phyloP scores from a whole-genome alignment of 2,797 vertebrate genomes.

The Perodicticus potto region DNA sequence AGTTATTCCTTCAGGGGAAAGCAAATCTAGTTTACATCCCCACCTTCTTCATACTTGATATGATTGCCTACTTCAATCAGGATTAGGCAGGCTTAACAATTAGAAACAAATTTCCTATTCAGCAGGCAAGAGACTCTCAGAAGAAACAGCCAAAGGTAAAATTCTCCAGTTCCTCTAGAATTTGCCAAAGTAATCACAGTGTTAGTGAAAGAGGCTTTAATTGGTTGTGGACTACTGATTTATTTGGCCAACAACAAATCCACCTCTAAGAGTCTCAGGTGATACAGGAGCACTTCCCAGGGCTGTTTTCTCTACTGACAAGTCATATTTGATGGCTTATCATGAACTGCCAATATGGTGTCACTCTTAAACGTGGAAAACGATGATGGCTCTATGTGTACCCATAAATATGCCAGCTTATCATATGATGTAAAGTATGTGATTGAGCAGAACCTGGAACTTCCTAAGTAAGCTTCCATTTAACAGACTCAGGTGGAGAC shows the following conservation, averaged over 20 bases:
- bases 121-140: neutral
- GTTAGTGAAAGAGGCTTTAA: neutral
- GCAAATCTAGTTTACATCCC: neutral
- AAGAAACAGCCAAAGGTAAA: neutral
- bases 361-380: neutral
- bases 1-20: conserved; percentile 30
- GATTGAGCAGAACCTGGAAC: neutral
- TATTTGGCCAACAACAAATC: neutral
- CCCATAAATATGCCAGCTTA: neutral
- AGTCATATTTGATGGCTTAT: neutral
- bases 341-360: neutral
- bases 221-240: neutral
- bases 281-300: accelerated
- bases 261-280: neutral
- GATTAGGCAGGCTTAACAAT: conserved; percentile 2
- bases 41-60: neutral
- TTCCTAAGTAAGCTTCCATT: neutral
- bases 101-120: neutral
- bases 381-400: no score
- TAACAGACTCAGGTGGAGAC: neutral
- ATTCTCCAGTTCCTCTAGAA: no score
- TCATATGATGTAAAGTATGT: accelerated
- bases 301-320: neutral
- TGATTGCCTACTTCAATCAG: neutral
- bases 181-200: accelerated